Evolutionary conservation across 2,797 vertebrate species (phyloP), one percentile per base, ranked within the genome.

Genomic region (Sebastes iracundus): DNA sequence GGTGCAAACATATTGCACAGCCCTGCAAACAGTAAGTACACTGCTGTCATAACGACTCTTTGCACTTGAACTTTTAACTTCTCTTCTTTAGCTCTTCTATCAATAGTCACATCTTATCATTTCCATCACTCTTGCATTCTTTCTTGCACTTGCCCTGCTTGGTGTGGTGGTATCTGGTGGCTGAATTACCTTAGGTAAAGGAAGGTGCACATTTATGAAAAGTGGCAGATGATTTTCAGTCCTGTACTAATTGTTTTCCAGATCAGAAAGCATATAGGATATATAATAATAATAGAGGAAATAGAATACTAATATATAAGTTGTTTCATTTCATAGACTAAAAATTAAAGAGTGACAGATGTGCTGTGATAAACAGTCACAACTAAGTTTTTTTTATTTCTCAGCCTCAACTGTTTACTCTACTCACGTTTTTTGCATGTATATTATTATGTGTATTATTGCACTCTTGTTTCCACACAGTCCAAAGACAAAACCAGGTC

Each of bases 21-120:
- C 18, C 30, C 72, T 16, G 46, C 67, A 71, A 59, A 79, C 66
- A 59, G 93, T 93, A 70, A 93, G 92, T 92, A 74, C 30, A 9
- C 12, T 4, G 22, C 74, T 64, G 23, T 20, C n/a, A 32, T 30
- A 60, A 59, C 3, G n/a, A 20, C 4, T 56, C 20, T 77, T 42
- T 20, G 25, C 14, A 7, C 16, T 1, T 4, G 4, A 16, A 4
- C 23, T 30, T 75, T 22, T 5, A 18, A 35, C 23, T 56, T 30
- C 30, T 27, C 23, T 32, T 66, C 6, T 55, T 30, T 2, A 2
- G 6, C 13, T 25, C 13, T 67, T 13, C 4, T 20, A 14, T 53
- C 2, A 32, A 38, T 13, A 1, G 9, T n/a, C 22, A 35, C 16
- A 32, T 49, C 13, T 59, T 20, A 27, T 62, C 4, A 2, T 66